These are phyloP conservation scores for Thalassophryne amazonica DNA, from an alignment of 2,797 vertebrate genomes.

Conservation along the genomic window DNA sequence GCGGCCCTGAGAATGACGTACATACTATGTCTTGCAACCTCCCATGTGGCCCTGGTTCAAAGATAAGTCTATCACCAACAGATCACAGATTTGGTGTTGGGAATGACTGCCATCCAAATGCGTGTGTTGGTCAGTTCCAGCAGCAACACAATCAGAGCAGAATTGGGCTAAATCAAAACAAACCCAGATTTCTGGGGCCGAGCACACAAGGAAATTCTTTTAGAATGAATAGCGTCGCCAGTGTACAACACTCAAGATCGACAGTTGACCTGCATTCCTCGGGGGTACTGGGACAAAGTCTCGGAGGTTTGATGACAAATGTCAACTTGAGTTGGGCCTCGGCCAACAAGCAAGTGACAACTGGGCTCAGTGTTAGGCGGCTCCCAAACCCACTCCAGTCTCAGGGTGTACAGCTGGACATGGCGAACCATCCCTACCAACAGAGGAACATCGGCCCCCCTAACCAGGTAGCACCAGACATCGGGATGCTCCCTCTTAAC, in stretches of 20 bases:
- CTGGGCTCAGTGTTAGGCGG: slow-evolving; percentile 77
- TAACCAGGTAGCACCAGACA: slow-evolving; percentile 81
- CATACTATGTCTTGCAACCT: slow-evolving; percentile 82
- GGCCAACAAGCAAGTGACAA: slow-evolving; percentile 76
- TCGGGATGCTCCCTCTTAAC: slow-evolving; percentile 82
- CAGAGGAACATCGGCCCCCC: slow-evolving; percentile 82
- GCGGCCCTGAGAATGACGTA: slow-evolving; percentile 80
- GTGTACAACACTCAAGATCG: slow-evolving; percentile 77
- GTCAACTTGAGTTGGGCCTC: slow-evolving; percentile 82
- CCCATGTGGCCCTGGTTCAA: slow-evolving; percentile 74
- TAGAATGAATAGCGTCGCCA: slow-evolving; percentile 72
- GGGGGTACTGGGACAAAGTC: slow-evolving; percentile 72
- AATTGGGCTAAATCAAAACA: slow-evolving; percentile 80
- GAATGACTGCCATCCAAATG: slow-evolving; percentile 75
- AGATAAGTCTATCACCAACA: slow-evolving; percentile 78
- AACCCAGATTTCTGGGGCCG: slow-evolving; percentile 78
- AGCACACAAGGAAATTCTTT: slow-evolving; percentile 77
- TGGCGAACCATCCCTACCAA: slow-evolving; percentile 80
- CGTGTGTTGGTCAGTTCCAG: slow-evolving; percentile 79
- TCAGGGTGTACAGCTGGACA: slow-evolving; percentile 77
- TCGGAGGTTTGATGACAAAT: slow-evolving; percentile 77
- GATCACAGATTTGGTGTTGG: slow-evolving; percentile 80
- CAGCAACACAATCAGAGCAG: slow-evolving; percentile 81
- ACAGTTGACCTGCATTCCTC: slow-evolving; percentile 73
- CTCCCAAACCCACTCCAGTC: slow-evolving; percentile 71